Conservation (phyloP, 2,113 vertebrate genomes). For the Eurypyga helias region DNA sequence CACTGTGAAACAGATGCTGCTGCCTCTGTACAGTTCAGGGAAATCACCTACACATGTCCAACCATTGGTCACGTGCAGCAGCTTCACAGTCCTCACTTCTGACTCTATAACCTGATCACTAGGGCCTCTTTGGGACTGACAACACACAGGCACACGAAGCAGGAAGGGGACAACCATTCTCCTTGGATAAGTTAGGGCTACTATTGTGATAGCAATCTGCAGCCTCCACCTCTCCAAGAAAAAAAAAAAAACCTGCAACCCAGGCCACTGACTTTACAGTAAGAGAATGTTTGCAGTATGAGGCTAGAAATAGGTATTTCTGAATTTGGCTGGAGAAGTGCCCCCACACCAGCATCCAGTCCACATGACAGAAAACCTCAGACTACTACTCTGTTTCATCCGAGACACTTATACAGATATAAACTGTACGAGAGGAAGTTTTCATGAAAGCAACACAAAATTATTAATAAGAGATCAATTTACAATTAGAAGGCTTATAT, state of each 20-base stretch:
- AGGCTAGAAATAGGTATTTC: background rate
- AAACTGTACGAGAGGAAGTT: background rate
- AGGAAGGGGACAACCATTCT: background rate
- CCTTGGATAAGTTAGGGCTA: background rate
- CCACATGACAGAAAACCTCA: background rate
- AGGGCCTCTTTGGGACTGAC: background rate
- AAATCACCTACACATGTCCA: background rate
- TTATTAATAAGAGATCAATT: background rate
- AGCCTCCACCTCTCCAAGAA: background rate
- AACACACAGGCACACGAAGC: background rate
- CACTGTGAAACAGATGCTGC: background rate
- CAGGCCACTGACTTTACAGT: background rate
- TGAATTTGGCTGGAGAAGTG: background rate
- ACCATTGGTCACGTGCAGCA: accelerated
- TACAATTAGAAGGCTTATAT: background rate
- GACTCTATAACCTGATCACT: background rate
- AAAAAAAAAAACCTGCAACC: background rate
- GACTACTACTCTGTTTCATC: background rate
- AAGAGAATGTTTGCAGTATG: background rate
- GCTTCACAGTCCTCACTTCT: background rate
- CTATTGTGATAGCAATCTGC: background rate
- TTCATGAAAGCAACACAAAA: background rate
- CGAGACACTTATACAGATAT: background rate
- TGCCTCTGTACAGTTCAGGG: background rate
- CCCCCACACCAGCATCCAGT: background rate